A percentile compares a stretch with the other conserved stretches of the same genome.
These are phyloP conservation scores for Eristalis pertinax DNA, from an alignment of 2,888 invertebrate genomes.

Conservation along the genomic window DNA sequence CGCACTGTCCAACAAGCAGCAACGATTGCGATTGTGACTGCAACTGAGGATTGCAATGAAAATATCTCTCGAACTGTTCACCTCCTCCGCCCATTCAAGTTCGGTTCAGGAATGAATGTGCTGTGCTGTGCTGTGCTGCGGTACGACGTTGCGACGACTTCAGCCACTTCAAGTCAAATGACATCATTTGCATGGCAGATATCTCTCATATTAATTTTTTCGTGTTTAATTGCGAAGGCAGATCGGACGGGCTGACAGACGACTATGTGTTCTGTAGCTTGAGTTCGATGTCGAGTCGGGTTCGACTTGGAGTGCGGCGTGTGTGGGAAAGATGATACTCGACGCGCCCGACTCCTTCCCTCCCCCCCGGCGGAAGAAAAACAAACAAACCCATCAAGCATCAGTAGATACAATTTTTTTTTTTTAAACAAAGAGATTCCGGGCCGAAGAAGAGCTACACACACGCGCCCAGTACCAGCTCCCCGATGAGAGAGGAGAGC, in stretches of 20 bases:
- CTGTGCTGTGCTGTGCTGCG: background rate
- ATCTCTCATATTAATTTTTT: slow-evolving; percentile 25
- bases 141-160: background rate
- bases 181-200: slow-evolving; percentile 64
- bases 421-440: slow-evolving; percentile 47
- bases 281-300: slow-evolving; percentile 58
- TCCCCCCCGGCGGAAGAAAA: background rate
- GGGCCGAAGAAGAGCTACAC: slow-evolving; percentile 17
- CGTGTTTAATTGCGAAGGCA: slow-evolving; percentile 35
- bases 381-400: slow-evolving; percentile 10
- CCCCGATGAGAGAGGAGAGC: background rate
- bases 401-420: slow-evolving; percentile 23
- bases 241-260: background rate
- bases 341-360: background rate
- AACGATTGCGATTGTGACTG: background rate
- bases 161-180: slow-evolving; percentile 60
- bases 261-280: slow-evolving; percentile 44
- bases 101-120: background rate
- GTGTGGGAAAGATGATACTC: slow-evolving; percentile 41
- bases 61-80: slow-evolving; percentile 16
- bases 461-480: too few species aligned
- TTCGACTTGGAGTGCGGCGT: slow-evolving; percentile 46
- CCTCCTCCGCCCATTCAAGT: slow-evolving; percentile 38
- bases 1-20: slow-evolving; percentile 15
- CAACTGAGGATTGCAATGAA: slow-evolving; percentile 43